Evolutionary conservation across 1,140 invertebrate species (phyloP).

Genomic region (Zaprionus vittiger): DNA sequence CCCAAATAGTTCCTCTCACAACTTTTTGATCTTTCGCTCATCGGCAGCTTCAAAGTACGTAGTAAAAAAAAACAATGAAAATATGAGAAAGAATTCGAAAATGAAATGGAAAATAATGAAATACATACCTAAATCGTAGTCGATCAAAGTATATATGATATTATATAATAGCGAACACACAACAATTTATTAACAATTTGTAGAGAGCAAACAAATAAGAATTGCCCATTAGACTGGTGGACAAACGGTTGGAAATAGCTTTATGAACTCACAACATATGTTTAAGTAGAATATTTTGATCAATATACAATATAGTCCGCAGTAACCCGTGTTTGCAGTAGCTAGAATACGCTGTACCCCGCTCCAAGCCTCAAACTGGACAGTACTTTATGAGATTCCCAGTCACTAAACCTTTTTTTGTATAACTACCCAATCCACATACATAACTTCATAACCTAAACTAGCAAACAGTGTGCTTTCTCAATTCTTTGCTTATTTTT

Average conservation of each 20-base stretch:
- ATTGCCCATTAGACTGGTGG: slow-evolving; percentile 35
- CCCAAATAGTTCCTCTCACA: slow-evolving; percentile 13
- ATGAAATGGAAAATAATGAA: slow-evolving; percentile 13
- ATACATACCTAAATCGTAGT: slow-evolving; percentile 20
- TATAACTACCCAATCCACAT: not conserved
- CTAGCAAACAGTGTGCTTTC: not conserved
- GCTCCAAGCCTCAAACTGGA: not conserved
- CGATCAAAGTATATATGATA: slow-evolving; percentile 30
- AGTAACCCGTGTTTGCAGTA: not conserved
- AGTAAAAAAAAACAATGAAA: slow-evolving; percentile 3
- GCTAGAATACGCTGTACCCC: slow-evolving; percentile 16
- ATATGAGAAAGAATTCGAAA: not conserved
- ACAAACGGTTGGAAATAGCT: slow-evolving; percentile 30
- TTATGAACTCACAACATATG: slow-evolving; percentile 27
- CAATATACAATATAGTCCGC: slow-evolving; percentile 4
- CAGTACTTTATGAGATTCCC: slow-evolving; percentile 21
- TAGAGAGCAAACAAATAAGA: slow-evolving; percentile 9
- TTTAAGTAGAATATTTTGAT: slow-evolving; percentile 19
- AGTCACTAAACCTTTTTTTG: not conserved
- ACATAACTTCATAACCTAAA: not conserved
- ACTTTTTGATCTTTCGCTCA: slow-evolving; percentile 7
- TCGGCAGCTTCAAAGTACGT: slow-evolving; percentile 34
- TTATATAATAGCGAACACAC: slow-evolving; percentile 20
- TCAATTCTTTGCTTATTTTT: not conserved
- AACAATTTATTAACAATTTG: slow-evolving; percentile 26